These are phyloP conservation scores for Orcinus orca DNA, from an alignment of 2,113 vertebrate species.

Conservation along the genomic window DNA sequence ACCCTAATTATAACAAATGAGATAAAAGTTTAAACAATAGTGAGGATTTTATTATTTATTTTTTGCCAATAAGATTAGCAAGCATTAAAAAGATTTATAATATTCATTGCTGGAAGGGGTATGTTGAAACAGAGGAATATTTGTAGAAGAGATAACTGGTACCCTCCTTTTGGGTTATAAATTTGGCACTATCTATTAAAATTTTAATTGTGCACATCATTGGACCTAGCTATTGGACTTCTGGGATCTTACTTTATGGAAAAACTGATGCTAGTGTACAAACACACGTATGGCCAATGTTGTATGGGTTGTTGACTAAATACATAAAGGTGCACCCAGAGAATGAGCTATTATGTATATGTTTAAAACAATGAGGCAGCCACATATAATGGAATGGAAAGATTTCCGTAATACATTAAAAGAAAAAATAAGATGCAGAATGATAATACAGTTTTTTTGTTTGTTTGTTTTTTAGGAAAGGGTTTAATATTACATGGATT, in stretches of 20 bases:
- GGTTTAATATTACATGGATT: conserved; percentile 28
- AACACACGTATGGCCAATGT: not conserved
- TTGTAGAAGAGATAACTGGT: not conserved
- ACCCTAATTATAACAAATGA: not conserved
- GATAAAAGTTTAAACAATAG: not conserved
- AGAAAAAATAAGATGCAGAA: not conserved
- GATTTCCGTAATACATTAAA: not conserved
- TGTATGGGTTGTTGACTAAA: not conserved
- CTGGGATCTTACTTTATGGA: not conserved
- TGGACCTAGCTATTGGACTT: not conserved
- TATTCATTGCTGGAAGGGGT: not conserved
- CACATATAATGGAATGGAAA: not conserved
- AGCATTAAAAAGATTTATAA: not conserved
- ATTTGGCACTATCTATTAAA: not conserved
- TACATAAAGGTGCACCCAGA: not conserved
- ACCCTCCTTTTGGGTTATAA: not conserved
- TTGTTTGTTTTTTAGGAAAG: not conserved
- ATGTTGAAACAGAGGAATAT: not conserved
- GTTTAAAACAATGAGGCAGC: not conserved
- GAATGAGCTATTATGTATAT: not conserved
- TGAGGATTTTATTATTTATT: not conserved
- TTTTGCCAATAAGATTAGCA: not conserved
- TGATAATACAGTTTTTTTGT: not conserved
- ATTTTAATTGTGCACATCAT: not conserved
- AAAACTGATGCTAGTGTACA: not conserved